These are phyloP conservation scores for Brachycybe producta DNA, from an alignment of 2,888 invertebrate species.

Conservation along the genomic window DNA sequence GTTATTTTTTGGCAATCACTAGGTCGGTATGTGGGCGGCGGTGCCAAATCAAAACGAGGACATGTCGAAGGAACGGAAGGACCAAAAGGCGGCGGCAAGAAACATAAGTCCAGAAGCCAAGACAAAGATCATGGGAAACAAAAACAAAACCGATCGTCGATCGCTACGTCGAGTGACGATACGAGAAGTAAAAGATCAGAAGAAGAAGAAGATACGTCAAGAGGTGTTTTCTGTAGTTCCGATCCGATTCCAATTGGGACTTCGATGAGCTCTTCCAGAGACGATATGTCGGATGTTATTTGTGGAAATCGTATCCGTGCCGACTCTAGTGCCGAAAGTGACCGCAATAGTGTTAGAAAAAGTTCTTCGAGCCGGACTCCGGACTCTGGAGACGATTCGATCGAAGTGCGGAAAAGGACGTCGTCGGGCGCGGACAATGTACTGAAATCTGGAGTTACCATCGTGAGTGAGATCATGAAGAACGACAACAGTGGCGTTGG, in stretches of 20 bases:
- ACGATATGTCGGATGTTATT: background rate
- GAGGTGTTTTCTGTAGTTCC: background rate
- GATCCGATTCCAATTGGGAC: background rate
- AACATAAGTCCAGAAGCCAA: conserved; percentile 2
- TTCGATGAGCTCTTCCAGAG: background rate
- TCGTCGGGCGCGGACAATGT: background rate
- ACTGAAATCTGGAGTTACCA: background rate
- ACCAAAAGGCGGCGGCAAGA: conserved; percentile 4
- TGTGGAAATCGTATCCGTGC: too few relatives aligned
- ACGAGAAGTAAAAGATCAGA: conserved; percentile 7
- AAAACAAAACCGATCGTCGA: background rate
- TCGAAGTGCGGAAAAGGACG: background rate
- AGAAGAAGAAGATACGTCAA: background rate
- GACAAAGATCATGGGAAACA: conserved; percentile 2
- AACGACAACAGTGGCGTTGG: conserved; percentile 8
- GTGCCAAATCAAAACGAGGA: conserved; percentile 8
- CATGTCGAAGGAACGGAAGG: conserved; percentile 1
- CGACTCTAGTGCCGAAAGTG: background rate
- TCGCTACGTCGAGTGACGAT: background rate
- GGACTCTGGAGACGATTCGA: conserved; percentile 6
- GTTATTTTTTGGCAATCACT: too few relatives aligned
- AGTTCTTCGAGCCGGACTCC: conserved; percentile 8
- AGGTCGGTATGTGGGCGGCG: too few relatives aligned
- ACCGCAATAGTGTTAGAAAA: background rate
- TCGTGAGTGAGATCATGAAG: background rate